Evolutionary conservation across 2,113 vertebrate genomes (phyloP), one percentile per base, ranked within the genome.

Genomic region (Aphyosemion australe): DNA sequence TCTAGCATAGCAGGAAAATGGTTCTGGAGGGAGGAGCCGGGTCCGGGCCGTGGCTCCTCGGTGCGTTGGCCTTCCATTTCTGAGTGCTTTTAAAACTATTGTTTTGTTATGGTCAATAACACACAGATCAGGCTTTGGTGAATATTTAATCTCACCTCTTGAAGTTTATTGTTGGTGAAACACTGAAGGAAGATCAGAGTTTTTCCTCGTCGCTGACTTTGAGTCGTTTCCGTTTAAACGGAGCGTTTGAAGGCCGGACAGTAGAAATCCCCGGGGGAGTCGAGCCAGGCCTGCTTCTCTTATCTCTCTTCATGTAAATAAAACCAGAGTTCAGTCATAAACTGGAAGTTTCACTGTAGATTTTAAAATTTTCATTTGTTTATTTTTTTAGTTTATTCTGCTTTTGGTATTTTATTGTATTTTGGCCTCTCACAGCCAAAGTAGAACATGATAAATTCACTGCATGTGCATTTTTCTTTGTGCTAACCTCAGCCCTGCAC

Each of bases 131-230:
- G 74, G 48, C 39, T 73, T 87, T 85, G 51, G 34, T 93, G 83
- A 93, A 92, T 94, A 90, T 91, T 93, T 92, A 79, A 94, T 90
- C 69, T 32, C 47, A 37, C 79, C 51, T 20, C 84, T 88, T 86
- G 76, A 90, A 89, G 90, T 65, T 78, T 88, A 4, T 92, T 89
- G 86, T 90, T 88, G 80, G 43, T 62, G 61, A 65, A 72, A 86
- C 75, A 37, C 69, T 61, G 37, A 80, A 88, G 66, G 84, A 78
- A 80, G 76, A 88, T 89, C 70, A 61, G 61, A 69, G 79, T 78
- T 56, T 78, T 82, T 71, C 42, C 61, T 49, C 31, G 32, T 82
- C 69, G 45, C 60, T 84, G 83, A 76, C 83, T 89, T 76, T 57
- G 69, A 77, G 84, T 87, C 49, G 87, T 82, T 89, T 72, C 53